Evolutionary conservation across 64 coral and sea anemone genomes (phyloP), one percentile per base, ranked within the genome.

Genomic region (Actinia tenebrosa): DNA sequence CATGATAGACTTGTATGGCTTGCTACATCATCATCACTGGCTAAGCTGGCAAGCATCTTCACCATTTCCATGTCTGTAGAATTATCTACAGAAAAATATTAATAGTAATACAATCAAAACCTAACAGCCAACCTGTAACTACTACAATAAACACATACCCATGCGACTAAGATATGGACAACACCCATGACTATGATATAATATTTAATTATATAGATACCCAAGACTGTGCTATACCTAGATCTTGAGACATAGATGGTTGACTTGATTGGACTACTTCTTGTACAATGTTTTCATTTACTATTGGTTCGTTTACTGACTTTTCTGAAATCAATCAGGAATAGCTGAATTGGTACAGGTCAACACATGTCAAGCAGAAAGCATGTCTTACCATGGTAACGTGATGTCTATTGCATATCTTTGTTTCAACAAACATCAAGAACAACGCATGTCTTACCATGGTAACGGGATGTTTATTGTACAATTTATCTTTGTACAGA

Each of bases 201-300:
- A 37, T 37, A 37, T 37, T 37, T 37, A 37, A 37, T 37, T 37
- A 37, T 37, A 37, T 37, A 37, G 30, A 50, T 50, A 50, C 47
- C 47, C 47, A 50, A 4, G 7, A 50, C 47, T 50, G 7, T 50
- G 47, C 3, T n/a, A 82, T 91, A 94, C 85, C 80, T 45, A 86
- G 1, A 22, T 45, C 89, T 66, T 89, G 89, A 19, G 95, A 91
- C 15, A 93, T 52, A 64, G 95, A 91, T 79, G 44, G 72, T 72
- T 92, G 96, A 43, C 92, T 95, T 80, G 84, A 89, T 88, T 92
- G 87, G 22, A 95, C 45, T 44, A 98, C 84, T 60, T 98, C 95
- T 44, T 94, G 89, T 22, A 94, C 89, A 62, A 95, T 92, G 56
- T 71, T 90, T 47, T 88, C 53, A 59, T 98, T 86, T 44, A 98